phyloP scores from a whole-genome alignment of 2,888 invertebrate genomes.

The Apamea anceps region DNA sequence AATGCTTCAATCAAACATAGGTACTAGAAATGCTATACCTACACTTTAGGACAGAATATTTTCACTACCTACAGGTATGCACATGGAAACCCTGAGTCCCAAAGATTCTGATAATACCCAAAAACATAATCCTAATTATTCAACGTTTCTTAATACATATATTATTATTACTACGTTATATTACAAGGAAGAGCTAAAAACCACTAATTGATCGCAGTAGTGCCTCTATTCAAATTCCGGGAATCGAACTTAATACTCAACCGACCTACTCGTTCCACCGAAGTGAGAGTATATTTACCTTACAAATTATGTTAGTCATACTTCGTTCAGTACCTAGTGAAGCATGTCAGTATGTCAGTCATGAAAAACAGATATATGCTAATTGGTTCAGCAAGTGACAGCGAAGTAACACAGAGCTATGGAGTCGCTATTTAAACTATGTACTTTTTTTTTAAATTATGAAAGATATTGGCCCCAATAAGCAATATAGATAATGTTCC shows the following conservation, averaged over 20 bases:
- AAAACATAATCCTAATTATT: not conserved
- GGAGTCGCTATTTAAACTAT: conserved; percentile 17
- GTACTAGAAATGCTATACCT: not conserved
- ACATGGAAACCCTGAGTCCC: not conserved
- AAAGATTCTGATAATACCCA: not conserved
- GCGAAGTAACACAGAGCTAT: not conserved
- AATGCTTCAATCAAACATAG: not conserved
- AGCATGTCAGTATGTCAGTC: conserved; percentile 58
- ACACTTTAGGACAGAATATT: not conserved
- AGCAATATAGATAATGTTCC: not conserved
- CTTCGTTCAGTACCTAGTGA: conserved; percentile 4
- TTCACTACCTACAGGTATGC: not conserved
- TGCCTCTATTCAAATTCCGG: not conserved
- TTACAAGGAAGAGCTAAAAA: not conserved
- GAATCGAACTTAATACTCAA: not conserved
- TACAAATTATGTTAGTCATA: conserved; percentile 37
- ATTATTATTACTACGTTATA: not conserved
- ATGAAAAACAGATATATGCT: conserved; percentile 52
- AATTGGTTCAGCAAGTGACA: conserved; percentile 61
- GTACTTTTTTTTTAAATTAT: not conserved
- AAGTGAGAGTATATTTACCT: conserved; percentile 52
- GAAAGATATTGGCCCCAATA: not conserved
- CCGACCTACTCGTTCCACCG: not conserved
- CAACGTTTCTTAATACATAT: not conserved
- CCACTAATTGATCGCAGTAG: not conserved